Conservation (phyloP, 2,888 invertebrate genomes). For the Tanaodytes sp. region DNA sequence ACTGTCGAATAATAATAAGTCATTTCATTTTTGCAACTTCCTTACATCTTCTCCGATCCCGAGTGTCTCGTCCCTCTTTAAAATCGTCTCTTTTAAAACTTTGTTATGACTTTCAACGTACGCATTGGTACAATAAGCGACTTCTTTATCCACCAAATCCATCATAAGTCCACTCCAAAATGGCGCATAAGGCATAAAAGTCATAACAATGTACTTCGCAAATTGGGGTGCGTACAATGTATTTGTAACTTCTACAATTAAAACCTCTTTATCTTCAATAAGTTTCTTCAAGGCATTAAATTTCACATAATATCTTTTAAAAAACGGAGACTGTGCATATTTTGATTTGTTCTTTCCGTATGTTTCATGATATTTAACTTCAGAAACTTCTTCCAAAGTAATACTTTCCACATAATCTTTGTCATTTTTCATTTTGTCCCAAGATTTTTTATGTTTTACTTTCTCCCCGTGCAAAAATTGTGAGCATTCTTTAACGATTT, state of each 20-base stretch:
- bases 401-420: too few relatives aligned
- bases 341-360: not conserved
- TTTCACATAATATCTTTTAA: not conserved
- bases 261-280: not conserved
- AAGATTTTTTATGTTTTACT: not conserved
- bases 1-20: too few relatives aligned
- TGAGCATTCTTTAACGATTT: conserved; percentile 10
- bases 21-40: too few relatives aligned
- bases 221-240: not conserved
- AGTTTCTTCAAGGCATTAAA: not conserved
- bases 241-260: not conserved
- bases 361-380: not conserved
- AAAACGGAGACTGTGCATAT: conserved; percentile 3
- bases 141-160: conserved; percentile 32
- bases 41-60: not conserved
- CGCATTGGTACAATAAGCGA: conserved; percentile 49
- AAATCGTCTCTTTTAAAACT: conserved; percentile 7
- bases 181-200: conserved; percentile 47
- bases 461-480: conserved; percentile 18
- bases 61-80: not conserved
- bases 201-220: not conserved
- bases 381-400: too few relatives aligned
- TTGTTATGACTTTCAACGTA: conserved; percentile 36
- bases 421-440: not conserved
- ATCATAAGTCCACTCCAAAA: conserved; percentile 46